Base-by-base conservation (phyloP, 2,113 vertebrate genomes). In the Cyrtonyx montezumae region DNA sequence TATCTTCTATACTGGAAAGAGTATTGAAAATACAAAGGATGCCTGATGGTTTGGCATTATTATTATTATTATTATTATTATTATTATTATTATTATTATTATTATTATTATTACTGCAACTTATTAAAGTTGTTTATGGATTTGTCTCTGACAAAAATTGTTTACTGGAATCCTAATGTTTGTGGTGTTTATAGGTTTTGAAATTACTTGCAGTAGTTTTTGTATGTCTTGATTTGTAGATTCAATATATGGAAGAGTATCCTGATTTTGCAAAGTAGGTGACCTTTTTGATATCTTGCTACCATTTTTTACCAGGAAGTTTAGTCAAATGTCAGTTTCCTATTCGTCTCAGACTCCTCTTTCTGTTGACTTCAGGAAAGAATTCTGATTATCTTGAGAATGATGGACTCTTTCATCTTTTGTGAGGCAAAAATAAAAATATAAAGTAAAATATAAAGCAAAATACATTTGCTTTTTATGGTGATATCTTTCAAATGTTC, bases 101-200 rank as follows among this genome's bases (percentile, higher is more conserved):
- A n/a, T n/a, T n/a, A n/a, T n/a, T n/a, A n/a, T n/a, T n/a, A n/a
- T n/a, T n/a, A n/a, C n/a, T n/a, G n/a, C 40, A 40, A 40, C 40
- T 40, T 40, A 40, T 40, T 40, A 40, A 40, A 82, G 76, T 90
- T 88, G 76, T 90, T 94, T 87, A 91, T 93, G 76, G 71, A 79
- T 30, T 62, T 79, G 53, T 36, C 55, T 85, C 90, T 90, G 82
- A 69, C 82, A 66, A 45, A 22, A 87, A 66, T 82, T 93, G 79
- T 90, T 96, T 96, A 90, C 36, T 87, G 45, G 53, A 93, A 79
- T 63, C 17, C 76, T 90, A 40, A 21, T 22, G 22, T 94, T 91
- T 76, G 43, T 73, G 30, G 56, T 93, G 84, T 84, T 94, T 91
- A 82, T 87, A 88, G 63, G 53, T 73, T 90, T 94, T 91, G 79